These are phyloP conservation scores for Amphipyra tragopoginis DNA, from an alignment of 2,888 invertebrate genomes.

Conservation along the genomic window DNA sequence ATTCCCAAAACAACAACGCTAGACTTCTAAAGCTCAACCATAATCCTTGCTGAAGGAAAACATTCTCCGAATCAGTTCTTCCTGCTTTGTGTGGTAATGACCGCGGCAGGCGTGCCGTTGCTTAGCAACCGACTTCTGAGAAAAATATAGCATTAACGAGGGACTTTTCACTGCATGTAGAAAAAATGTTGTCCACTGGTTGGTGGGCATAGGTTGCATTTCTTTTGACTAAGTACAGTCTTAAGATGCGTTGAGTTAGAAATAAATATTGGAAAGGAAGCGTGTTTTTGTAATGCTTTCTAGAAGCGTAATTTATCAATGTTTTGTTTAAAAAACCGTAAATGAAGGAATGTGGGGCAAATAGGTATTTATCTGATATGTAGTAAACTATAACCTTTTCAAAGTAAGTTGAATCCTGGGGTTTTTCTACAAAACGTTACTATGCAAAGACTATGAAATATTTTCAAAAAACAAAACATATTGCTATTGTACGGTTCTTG, in stretches of 20 bases:
- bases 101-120: constrained; percentile 67
- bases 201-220: background rate
- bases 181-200: constrained; percentile 10
- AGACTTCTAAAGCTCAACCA: constrained; percentile 8
- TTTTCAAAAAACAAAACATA: too few species aligned
- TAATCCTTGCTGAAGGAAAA: constrained; percentile 40
- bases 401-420: too few species aligned
- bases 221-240: constrained; percentile 16
- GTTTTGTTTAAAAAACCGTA: constrained; percentile 2
- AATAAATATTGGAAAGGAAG: constrained; percentile 1
- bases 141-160: constrained; percentile 43
- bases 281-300: background rate
- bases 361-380: too few species aligned
- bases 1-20: constrained; percentile 14
- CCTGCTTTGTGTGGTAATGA: constrained; percentile 70
- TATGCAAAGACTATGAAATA: too few species aligned
- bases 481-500: too few species aligned
- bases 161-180: constrained; percentile 12
- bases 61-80: constrained; percentile 22
- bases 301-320: constrained; percentile 2
- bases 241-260: background rate
- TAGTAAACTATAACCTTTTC: too few species aligned
- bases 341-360: too few species aligned
- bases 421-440: too few species aligned
- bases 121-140: constrained; percentile 59